Evolutionary conservation across 2,797 vertebrate genomes (phyloP).

Genomic region (Gephyroberyx darwinii): DNA sequence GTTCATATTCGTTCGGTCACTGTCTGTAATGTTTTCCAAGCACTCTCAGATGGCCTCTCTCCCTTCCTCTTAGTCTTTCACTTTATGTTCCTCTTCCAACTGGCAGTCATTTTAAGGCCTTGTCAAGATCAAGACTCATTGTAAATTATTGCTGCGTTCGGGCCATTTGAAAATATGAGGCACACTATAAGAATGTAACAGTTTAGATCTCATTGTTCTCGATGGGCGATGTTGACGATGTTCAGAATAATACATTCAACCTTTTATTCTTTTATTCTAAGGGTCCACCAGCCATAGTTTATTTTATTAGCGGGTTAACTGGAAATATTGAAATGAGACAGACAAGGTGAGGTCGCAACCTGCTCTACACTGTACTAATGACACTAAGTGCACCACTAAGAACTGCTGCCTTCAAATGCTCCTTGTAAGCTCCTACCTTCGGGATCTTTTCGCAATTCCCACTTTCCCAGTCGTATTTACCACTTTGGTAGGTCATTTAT

Average conservation of each 20-base stretch:
- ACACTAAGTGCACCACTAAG: too few species aligned
- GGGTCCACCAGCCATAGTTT: not conserved
- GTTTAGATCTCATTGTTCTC: not conserved
- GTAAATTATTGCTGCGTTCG: not conserved
- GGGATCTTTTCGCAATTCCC: too few species aligned
- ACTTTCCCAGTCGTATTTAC: too few species aligned
- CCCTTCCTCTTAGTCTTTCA: conserved; percentile 6
- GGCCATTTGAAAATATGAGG: not conserved
- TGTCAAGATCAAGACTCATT: conserved; percentile 9
- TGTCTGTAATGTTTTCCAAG: not conserved
- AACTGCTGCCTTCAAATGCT: too few species aligned
- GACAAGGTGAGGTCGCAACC: not conserved
- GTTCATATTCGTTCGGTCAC: not conserved
- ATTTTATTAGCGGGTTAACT: not conserved
- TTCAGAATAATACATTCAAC: not conserved
- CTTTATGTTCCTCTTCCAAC: conserved; percentile 2
- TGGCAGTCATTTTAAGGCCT: conserved; percentile 29
- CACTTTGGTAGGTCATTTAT: too few species aligned
- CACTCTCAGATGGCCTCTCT: not conserved
- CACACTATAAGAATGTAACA: not conserved
- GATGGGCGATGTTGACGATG: not conserved
- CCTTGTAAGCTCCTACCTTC: too few species aligned
- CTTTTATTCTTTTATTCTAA: not conserved
- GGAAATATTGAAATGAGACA: not conserved
- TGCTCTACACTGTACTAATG: not conserved